These are phyloP conservation scores for Hyperopisus bebe DNA, from an alignment of 2,113 vertebrate genomes.

Conservation along the genomic window DNA sequence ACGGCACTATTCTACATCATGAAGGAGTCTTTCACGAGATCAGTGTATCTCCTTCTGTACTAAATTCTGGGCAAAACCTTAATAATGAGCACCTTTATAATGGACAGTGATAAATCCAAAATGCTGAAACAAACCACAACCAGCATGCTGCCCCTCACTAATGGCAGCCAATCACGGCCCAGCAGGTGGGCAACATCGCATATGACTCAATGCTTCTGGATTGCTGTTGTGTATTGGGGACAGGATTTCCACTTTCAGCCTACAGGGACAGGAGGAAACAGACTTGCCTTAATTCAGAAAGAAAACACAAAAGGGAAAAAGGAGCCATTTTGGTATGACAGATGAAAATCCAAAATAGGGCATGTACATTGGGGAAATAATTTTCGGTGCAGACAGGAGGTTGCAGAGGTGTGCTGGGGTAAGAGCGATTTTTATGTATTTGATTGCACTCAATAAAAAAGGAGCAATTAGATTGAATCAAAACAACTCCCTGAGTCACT, in stretches of 20 bases:
- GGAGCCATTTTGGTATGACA: background rate
- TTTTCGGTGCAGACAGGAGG: background rate
- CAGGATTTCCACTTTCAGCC: background rate
- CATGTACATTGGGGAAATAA: background rate
- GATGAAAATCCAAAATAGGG: background rate
- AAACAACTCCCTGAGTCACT: background rate
- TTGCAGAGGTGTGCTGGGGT: background rate
- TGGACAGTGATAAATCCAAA: background rate
- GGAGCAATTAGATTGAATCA: background rate
- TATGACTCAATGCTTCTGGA: background rate
- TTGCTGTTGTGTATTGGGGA: background rate
- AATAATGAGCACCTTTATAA: background rate
- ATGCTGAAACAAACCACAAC: background rate
- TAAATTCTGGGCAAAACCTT: background rate
- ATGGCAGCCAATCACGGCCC: background rate
- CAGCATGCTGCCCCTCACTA: background rate
- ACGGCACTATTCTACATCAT: background rate
- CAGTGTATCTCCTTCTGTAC: background rate
- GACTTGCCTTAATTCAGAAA: background rate
- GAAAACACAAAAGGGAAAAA: background rate
- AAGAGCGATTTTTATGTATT: background rate
- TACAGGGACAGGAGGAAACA: background rate
- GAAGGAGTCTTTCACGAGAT: background rate
- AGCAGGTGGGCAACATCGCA: background rate
- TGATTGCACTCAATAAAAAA: background rate